Evolutionary conservation across 2,888 invertebrate genomes (phyloP), one percentile per base, ranked within the genome.

Genomic region (Morinoia aosen): DNA sequence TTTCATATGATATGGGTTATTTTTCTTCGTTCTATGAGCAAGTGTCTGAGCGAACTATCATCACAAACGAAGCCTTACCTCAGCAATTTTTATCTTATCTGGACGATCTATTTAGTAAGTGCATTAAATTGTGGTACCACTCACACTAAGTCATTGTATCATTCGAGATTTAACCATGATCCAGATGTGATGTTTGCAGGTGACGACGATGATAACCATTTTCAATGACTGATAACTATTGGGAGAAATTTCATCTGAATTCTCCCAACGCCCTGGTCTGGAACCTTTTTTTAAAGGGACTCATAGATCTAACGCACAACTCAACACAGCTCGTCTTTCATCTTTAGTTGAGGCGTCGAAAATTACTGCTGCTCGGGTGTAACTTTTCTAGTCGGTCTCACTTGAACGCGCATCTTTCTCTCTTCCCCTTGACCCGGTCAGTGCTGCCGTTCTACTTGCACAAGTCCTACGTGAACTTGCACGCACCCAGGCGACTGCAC

Each of bases 401-500:
- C 19, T 61, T 61, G 61, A 61, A 61, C 61, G 61, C 19, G 1
- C 61, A 16, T 61, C 61, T 61, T 61, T 61, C 61, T 61, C 8
- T 76, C 25, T 76, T 33, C 25, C 25, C 76, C 76, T 76, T 76
- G 76, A 33, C 76, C 1, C 33, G 61, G 8, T 11, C 95, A 95
- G 95, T 58, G 39, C 94, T 95, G 58, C 95, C 95, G 57, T 95
- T 95, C 94, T 95, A 58, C 58, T 88, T 95, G 56, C 95, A 95
- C 76, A 88, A 94, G 56, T 95, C 95, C 40, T 95, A 95, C 58
- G 64, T 95, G 94, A 94, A 95, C 61, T 88, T 95, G 58, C 95
- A 95, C 93, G 39, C 25, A 39, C 57, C 76, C 16, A 33, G 88
- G 91, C 58, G 93, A 16, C 93, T 19, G 14, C 93, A 25, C 33